These are phyloP conservation scores for Pharmacophagus antenor DNA, from an alignment of 2,888 invertebrate genomes.

Conservation along the genomic window DNA sequence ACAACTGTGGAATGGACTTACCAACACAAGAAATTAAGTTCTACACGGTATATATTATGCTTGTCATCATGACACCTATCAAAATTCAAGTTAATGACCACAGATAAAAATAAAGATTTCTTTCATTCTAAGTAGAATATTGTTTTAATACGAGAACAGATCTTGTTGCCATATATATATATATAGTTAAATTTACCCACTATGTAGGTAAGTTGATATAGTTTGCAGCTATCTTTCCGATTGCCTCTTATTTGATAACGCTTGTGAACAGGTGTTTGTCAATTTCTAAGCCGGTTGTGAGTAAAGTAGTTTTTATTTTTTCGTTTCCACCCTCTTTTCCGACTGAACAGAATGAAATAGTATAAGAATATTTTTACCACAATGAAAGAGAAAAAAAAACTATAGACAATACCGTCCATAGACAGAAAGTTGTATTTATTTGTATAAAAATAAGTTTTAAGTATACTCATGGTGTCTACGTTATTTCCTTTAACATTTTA, in stretches of 20 bases:
- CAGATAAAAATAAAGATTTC: too few relatives aligned
- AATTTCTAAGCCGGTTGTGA: slow-evolving; percentile 61
- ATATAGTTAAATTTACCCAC: slow-evolving; percentile 9
- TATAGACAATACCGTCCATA: slow-evolving; percentile 74
- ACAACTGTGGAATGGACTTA: too few relatives aligned
- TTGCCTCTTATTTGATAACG: slow-evolving; percentile 28
- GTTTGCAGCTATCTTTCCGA: slow-evolving; percentile 23
- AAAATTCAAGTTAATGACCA: too few relatives aligned
- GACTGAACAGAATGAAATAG: slow-evolving; percentile 64
- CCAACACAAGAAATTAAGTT: too few relatives aligned
- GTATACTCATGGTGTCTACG: slow-evolving; percentile 63
- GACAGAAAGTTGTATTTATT: slow-evolving; percentile 71
- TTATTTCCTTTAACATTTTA: slow-evolving; percentile 42
- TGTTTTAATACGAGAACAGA: neutral
- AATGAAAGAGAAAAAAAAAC: slow-evolving; percentile 43
- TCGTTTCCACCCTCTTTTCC: slow-evolving; percentile 43
- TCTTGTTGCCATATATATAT: slow-evolving; percentile 28
- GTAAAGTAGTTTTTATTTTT: slow-evolving; percentile 45
- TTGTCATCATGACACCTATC: too few relatives aligned
- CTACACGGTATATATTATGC: too few relatives aligned
- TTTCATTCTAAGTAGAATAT: too few relatives aligned
- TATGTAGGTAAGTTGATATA: slow-evolving; percentile 13
- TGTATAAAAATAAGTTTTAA: slow-evolving; percentile 50
- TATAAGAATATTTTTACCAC: slow-evolving; percentile 68
- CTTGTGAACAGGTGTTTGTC: slow-evolving; percentile 43